A percentile compares a stretch with the other conserved stretches of the same genome.
These are phyloP conservation scores for Yponomeuta evonymella DNA, from an alignment of 2,888 invertebrate species.

Conservation along the genomic window DNA sequence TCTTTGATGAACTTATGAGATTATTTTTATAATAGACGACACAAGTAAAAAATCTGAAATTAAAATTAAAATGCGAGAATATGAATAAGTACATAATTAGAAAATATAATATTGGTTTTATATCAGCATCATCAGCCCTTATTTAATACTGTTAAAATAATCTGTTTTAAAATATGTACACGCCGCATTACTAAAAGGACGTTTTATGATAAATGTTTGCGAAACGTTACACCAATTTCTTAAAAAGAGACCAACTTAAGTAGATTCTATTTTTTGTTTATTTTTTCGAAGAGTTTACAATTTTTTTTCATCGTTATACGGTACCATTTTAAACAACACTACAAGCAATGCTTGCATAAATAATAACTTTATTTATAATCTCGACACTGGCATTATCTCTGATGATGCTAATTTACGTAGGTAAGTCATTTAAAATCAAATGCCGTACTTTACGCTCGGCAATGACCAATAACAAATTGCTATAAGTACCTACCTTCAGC, in stretches of 20 bases:
- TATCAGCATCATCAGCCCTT: background rate
- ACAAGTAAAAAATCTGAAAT: background rate
- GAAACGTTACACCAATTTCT: background rate
- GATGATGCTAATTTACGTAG: background rate
- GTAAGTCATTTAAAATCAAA: background rate
- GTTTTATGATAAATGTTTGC: background rate
- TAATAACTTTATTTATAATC: background rate
- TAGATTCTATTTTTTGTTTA: too few relatives aligned
- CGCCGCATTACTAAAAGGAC: background rate
- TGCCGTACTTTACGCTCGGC: background rate
- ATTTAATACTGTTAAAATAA: background rate
- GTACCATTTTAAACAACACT: background rate
- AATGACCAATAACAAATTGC: too few relatives aligned
- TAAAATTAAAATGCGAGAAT: background rate
- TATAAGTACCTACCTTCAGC: too few relatives aligned
- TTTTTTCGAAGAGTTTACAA: background rate
- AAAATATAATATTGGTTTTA: background rate
- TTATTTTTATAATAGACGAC: conserved; percentile 24
- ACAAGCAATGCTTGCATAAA: background rate
- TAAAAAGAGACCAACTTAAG: background rate
- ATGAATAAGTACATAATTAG: background rate
- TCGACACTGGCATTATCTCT: background rate
- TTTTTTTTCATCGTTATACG: background rate
- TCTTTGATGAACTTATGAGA: conserved; percentile 33
- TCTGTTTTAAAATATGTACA: background rate